These are phyloP conservation scores for Halcyon senegalensis DNA, from an alignment of 2,113 vertebrate species.

Conservation along the genomic window DNA sequence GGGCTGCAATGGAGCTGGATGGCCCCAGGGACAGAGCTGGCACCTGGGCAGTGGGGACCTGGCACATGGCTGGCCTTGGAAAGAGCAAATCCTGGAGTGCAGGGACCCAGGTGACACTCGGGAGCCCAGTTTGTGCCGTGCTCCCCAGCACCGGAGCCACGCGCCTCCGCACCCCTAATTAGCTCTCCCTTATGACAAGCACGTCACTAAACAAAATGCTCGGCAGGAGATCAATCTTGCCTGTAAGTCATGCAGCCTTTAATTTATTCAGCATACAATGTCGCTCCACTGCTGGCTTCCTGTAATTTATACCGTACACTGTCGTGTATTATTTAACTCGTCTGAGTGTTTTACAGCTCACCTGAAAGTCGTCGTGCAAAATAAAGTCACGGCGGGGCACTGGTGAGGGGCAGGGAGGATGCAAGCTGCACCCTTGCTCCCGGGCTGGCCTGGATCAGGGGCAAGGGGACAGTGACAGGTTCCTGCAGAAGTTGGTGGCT, in stretches of 20 bases:
- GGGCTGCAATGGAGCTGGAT: not conserved
- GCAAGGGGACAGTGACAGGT: not conserved
- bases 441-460: accelerated
- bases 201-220: constrained; percentile 64
- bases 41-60: accelerated
- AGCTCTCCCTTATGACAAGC: constrained; percentile 54
- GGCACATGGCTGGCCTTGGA: accelerated
- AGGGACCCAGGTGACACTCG: not conserved
- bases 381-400: constrained; percentile 23
- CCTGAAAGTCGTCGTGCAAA: constrained; percentile 31
- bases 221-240: constrained; percentile 46
- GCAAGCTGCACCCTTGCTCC: not conserved
- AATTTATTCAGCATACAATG: constrained; percentile 69
- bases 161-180: not conserved
- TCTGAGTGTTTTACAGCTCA: constrained; percentile 50
- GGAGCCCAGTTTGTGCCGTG: not conserved
- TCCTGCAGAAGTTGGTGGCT: not conserved
- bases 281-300: constrained; percentile 47
- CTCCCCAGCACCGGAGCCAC: not conserved
- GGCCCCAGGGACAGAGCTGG: not conserved
- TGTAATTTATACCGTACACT: constrained; percentile 66
- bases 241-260: constrained; percentile 63
- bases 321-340: constrained; percentile 62
- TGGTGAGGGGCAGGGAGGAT: not conserved
- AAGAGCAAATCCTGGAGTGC: not conserved